phyloP scores from a whole-genome alignment of 2,888 invertebrate genomes.

The Drosophila kuntzei region DNA sequence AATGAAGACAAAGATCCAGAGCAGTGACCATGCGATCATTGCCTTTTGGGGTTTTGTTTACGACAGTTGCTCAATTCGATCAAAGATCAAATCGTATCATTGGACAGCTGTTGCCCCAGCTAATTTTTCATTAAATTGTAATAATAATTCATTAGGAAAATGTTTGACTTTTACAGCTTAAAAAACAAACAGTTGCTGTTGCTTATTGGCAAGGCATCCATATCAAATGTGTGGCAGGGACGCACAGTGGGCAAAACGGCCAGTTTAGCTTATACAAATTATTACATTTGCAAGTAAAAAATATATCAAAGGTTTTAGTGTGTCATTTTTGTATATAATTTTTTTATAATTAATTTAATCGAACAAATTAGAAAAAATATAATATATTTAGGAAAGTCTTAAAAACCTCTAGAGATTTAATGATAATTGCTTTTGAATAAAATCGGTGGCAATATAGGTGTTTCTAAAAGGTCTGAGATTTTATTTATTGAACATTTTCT shows the following conservation, averaged over 20 bases:
- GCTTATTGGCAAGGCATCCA: conserved; percentile 37
- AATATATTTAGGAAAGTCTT: no score
- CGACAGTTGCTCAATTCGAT: conserved; percentile 50
- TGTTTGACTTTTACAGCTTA: conserved; percentile 30
- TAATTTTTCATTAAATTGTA: conserved; percentile 79
- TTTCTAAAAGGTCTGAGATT: no score
- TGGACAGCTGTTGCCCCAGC: conserved; percentile 44
- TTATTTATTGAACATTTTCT: no score
- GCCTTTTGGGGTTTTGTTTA: conserved; percentile 44
- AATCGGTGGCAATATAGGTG: no score
- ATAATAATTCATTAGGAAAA: conserved; percentile 78
- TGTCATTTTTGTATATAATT: no score
- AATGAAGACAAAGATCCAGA: conserved; percentile 8
- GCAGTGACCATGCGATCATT: conserved; percentile 17
- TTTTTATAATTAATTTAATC: no score
- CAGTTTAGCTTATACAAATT: background rate
- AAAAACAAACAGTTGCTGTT: conserved; percentile 25
- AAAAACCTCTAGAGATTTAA: no score
- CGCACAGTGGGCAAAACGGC: background rate
- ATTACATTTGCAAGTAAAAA: no score
- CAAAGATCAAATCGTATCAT: conserved; percentile 36
- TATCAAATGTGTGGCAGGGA: background rate
- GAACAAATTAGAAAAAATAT: no score
- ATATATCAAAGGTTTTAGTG: no score
- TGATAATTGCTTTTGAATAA: no score